Conservation (phyloP, 1,140 invertebrate species). For the Chionoecetes opilio region DNA sequence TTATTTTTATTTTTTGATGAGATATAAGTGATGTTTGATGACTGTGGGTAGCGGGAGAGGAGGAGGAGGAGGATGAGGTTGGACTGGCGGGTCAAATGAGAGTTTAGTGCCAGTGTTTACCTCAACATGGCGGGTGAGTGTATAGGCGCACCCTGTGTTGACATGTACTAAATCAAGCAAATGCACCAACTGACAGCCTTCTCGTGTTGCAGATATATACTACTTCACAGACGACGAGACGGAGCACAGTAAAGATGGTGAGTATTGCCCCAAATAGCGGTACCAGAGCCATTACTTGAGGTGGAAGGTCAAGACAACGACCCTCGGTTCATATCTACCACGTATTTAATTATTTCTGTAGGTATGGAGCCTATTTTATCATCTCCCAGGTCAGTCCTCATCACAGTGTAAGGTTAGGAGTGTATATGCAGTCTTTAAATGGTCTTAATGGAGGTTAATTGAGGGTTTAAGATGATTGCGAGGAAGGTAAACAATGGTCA, state of each 20-base stretch:
- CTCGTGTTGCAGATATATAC: conserved; percentile 78
- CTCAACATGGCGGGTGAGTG: conserved; percentile 80
- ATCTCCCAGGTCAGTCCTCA: neutral
- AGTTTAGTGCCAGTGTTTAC: conserved; percentile 64
- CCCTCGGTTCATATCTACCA: neutral
- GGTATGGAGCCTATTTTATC: neutral
- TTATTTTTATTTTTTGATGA: too few species aligned
- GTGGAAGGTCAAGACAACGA: neutral
- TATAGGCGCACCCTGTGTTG: conserved; percentile 57
- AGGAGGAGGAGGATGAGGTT: neutral
- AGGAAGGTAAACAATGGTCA: neutral
- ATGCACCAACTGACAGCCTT: conserved; percentile 71
- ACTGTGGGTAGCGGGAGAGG: too few species aligned
- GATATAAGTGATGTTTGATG: too few species aligned
- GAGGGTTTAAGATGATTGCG: too few species aligned
- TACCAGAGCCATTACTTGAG: neutral
- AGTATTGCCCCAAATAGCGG: neutral
- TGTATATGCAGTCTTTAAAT: neutral
- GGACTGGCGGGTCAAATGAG: neutral
- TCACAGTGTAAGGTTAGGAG: neutral
- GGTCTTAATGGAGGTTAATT: neutral
- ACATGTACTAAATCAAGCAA: conserved; percentile 69
- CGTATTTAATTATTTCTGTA: neutral
- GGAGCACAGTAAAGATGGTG: conserved; percentile 78
- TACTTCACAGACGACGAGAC: conserved; percentile 78